Base-by-base conservation (phyloP, 1,140 invertebrate genomes). In the Camponotus floridanus region DNA sequence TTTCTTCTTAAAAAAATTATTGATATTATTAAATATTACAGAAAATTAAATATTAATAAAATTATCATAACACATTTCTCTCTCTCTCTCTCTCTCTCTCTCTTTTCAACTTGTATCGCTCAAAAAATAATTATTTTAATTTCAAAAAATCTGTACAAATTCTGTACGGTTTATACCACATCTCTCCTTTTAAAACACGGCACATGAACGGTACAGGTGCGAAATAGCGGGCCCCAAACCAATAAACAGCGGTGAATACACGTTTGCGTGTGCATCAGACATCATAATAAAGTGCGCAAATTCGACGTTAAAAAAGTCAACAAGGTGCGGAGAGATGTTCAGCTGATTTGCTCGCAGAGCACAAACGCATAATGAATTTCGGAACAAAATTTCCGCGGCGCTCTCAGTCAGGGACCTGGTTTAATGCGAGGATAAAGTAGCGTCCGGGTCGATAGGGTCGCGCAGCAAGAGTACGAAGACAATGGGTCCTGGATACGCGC, bases 361-460 rank as follows among this genome's bases (percentile, higher is more conserved):
- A 87, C 76, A 87, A 80, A 57, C 87, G 86, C 85, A 83, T 85
- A 91, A 92, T 92, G 90, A 92, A 92, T 91, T 90, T 90, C 84
- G 87, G 80, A 87, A 91, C 85, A 87, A 91, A 92, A 90, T 91
- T 92, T 92, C 90, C 87, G 85, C 86, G 81, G 83, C 76, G 87
- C 61, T 71, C 70, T 67, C 65, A 81, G 83, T 85, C 88, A 88
- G 88, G 74, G 85, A 78, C 81, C 85, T 85, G 90, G 87, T 94
- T 94, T 93, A 94, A 94, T 93, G 93, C 90, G 89, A 86, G 92
- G 91, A 94, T 94, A 94, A 94, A 94, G 92, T 93, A 93, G 91
- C 89, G 93, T 92, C 92, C 93, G 93, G 93, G 93, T 94, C 93
- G 93, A 94, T 91, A 90, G 91, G 93, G 93, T 94, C 93, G 93